Evolutionary conservation across 2,113 vertebrate genomes (phyloP), one percentile per base, ranked within the genome.

Genomic region (Conger conger): DNA sequence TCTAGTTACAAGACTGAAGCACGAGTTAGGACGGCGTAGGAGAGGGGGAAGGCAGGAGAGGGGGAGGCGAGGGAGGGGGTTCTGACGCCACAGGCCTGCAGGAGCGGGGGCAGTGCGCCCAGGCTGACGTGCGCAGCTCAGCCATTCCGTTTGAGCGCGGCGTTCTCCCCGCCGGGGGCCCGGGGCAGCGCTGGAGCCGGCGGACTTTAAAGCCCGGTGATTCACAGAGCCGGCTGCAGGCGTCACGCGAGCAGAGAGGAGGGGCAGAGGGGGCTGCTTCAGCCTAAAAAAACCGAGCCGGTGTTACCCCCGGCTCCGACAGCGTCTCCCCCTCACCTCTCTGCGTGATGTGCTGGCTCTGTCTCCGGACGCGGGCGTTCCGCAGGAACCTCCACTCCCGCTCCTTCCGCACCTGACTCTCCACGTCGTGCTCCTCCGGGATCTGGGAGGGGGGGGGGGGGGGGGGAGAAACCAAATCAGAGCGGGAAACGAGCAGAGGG

Each of bases 301-400:
- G n/a, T n/a, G n/a, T 40, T 30, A 18, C 27, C 8, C 18, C 15
- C 76, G 68, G 40, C 78, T 68, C 38, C 40, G 42, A 35, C 20
- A 23, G 33, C 33, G 35, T 33, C 0, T 0, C 37, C 81, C 45
- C 53, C 81, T 86, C 80, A 99, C 98, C 98, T 94, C 90, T 97
- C 91, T 99, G 96, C 63, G 96, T 96, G 92, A 98, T 94, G 91
- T 92, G 93, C 85, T 96, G 96, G 0, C 98, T 98, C 88, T 98
- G 97, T 73, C 94, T 95, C 81, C 98, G 91, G 73, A 99, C 98
- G 0, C 95, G 96, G 0, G 95, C 89, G 7, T 99, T 99, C 83
- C 98, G 95, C 84, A 99, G 95, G 87, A 99, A 99, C 81, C 98
- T 93, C 98, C 98, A 99, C 87, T 99, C 98, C 0, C 98, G 92